These are phyloP conservation scores for Chouioia cunea DNA, from an alignment of 2,888 invertebrate species.

Conservation along the genomic window DNA sequence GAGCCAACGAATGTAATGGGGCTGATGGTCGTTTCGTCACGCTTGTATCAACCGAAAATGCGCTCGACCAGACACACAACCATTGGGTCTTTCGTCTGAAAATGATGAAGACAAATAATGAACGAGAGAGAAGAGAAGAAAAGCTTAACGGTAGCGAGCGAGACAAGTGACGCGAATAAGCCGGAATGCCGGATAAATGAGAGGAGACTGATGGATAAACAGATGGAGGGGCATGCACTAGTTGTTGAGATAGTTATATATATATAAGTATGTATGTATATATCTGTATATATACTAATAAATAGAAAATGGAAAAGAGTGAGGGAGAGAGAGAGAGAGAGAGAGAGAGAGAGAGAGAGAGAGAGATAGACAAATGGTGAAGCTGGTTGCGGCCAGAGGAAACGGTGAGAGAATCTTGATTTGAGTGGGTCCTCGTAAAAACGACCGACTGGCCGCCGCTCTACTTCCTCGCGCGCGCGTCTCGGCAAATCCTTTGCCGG, in stretches of 20 bases:
- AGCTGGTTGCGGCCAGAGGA: constrained; percentile 37
- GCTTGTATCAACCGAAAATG: background rate
- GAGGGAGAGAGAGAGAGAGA: constrained; percentile 36
- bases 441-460: constrained; percentile 48
- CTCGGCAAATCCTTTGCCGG: constrained; percentile 56
- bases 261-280: no score
- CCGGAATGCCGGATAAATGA: constrained; percentile 20
- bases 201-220: constrained; percentile 47
- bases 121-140: constrained; percentile 12
- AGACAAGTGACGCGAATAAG: constrained; percentile 14
- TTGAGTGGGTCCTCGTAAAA: constrained; percentile 60
- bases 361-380: constrained; percentile 24
- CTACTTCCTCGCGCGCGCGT: constrained; percentile 13
- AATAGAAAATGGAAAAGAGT: no score
- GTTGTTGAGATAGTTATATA: no score
- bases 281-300: no score
- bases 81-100: background rate
- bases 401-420: constrained; percentile 61
- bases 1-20: constrained; percentile 3
- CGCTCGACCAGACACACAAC: no score
- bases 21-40: constrained; percentile 11
- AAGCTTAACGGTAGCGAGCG: background rate
- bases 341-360: constrained; percentile 1
- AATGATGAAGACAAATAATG: constrained; percentile 36
- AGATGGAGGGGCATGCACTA: constrained; percentile 17